Base-by-base conservation (phyloP, 2,113 vertebrate species). In the Heterotilapia buettikoferi region DNA sequence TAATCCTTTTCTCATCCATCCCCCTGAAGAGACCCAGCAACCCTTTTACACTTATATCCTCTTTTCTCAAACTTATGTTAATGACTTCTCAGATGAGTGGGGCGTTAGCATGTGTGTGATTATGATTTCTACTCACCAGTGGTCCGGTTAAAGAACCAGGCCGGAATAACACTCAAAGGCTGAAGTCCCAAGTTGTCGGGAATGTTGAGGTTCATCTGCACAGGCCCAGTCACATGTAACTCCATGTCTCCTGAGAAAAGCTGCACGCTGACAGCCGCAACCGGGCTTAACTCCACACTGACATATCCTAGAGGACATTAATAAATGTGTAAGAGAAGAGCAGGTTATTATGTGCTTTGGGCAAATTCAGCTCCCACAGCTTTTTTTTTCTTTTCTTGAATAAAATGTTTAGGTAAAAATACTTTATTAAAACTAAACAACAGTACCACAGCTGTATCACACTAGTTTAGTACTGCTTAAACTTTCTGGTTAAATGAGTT, bases 101-200 rank as follows among this genome's bases (percentile, higher is more conserved):
- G 24, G 52, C 5, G 0, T n/a, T 13, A 38, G 18, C 18, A 18
- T 24, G 8, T 78, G 5, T 4, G 16, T 21, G 52, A 50, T 14
- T 21, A 31, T 31, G 52, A 54, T 6, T 33, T 57, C 14, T 14
- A 94, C 96, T 86, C 94, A 98, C 98, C 98, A 13, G 94, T 96
- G 88, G 96, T 97, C 88, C 93, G 96, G 89, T 98, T 97, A 2
- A 98, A 97, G 18, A 97, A 96, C 98, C 98, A 98, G 0, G 97
- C 98, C n/a, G 97, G 97, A 59, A 98, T 83, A 12, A 94, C 92
- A 33, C 96, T 95, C 29, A 97, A 97, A 4, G 92, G 52, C 71
- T 90, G 95, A 13, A 97, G 45, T 50, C 93, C 53, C 50, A 84
- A 94, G 84, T 92, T 88, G 82, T 94, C 94, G 13, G 96, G 83